A percentile compares a stretch with the other conserved stretches of the same genome.
Conservation (phyloP, 2,888 invertebrate species). For the Alitta virens region DNA sequence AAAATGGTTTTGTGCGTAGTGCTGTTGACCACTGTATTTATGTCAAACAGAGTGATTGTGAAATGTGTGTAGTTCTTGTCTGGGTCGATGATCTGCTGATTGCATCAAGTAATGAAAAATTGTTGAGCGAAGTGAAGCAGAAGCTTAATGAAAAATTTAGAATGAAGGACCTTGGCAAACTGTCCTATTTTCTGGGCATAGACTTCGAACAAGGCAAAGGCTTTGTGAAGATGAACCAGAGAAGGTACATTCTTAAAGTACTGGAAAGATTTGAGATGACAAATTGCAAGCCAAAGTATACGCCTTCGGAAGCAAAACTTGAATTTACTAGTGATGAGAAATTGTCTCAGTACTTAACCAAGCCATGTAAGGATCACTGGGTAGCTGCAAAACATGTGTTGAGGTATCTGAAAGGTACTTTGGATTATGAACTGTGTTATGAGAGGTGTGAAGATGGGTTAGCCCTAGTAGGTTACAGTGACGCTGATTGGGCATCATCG, state of each 20-base stretch:
- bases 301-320: no score
- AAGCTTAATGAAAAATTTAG: not conserved
- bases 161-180: slow-evolving; percentile 1
- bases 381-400: not conserved
- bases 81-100: slow-evolving; percentile 31
- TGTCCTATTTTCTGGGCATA: slow-evolving; percentile 2
- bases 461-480: not conserved
- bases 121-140: not conserved
- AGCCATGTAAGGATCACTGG: slow-evolving; percentile 5
- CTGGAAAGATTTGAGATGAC: slow-evolving; percentile 1
- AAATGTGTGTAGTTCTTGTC: slow-evolving; percentile 15
- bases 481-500: not conserved
- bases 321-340: no score
- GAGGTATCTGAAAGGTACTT: not conserved
- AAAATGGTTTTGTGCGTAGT: no score
- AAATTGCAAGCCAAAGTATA: not conserved
- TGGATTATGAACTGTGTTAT: no score
- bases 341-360: not conserved
- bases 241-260: not conserved
- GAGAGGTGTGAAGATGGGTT: not conserved
- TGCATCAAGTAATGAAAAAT: not conserved
- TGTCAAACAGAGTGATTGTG: not conserved
- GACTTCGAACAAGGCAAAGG: not conserved
- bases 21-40: no score
- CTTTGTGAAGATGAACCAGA: no score